A percentile compares a stretch with the other conserved stretches of the same genome.
Evolutionary conservation across 2,113 vertebrate genomes (phyloP).

Genomic region (Microcebus lehilahytsara): DNA sequence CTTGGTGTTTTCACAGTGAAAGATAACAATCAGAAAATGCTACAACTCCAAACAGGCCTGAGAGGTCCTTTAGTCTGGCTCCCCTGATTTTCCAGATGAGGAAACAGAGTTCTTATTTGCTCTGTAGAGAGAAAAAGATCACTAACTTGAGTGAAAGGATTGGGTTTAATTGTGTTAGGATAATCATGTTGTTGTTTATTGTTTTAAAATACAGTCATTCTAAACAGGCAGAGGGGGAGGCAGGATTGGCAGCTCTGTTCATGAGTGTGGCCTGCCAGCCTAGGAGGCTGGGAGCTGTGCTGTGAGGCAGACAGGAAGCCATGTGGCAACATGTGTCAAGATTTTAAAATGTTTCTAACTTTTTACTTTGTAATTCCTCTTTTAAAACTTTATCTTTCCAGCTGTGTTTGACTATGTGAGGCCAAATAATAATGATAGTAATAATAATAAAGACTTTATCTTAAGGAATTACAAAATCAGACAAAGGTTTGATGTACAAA

Average conservation of each 20-base stretch:
- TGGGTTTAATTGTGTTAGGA: not conserved
- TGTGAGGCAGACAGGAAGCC: not conserved
- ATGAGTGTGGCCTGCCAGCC: not conserved
- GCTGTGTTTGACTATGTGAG: too few relatives aligned
- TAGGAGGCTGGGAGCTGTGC: not conserved
- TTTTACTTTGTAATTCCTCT: not conserved
- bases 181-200: not conserved
- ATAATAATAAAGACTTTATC: not conserved
- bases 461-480: too few relatives aligned
- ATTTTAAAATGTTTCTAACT: not conserved
- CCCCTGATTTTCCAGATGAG: not conserved
- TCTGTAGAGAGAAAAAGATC: not conserved
- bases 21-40: not conserved
- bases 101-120: not conserved
- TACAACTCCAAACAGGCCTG: not conserved
- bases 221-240: not conserved
- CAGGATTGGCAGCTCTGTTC: fast-evolving
- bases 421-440: too few relatives aligned
- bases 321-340: not conserved
- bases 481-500: too few relatives aligned
- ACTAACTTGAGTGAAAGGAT: not conserved
- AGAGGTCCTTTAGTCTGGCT: not conserved
- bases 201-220: not conserved
- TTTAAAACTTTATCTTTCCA: not conserved
- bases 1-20: not conserved